Base-by-base conservation (phyloP, 2,113 vertebrate species). In the Eupsittula cactorum region DNA sequence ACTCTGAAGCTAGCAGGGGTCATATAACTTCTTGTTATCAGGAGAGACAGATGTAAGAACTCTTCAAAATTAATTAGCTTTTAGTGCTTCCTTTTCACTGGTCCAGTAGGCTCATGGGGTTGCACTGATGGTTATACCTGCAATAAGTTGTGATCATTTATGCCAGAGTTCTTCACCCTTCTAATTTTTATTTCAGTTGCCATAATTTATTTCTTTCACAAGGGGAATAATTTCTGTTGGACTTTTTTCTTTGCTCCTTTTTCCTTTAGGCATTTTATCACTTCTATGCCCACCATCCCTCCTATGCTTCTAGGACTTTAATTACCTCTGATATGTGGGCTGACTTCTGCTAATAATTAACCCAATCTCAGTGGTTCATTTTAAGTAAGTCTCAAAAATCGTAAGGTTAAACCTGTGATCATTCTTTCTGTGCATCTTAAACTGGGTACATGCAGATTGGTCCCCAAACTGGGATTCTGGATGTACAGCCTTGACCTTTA, bases 11-110 rank as follows among this genome's bases (percentile, higher is more conserved):
- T 86, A 49, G 86, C 83, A 76, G 86, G 93, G 90, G 86, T 89
- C 74, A 0, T 86, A 29, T 85, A 95, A 79, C 83, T 94, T 88
- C 52, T 77, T 84, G 62, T 91, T 95, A 88, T 91, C 88, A 73
- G 86, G 76, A 94, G 81, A 93, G 91, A 76, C 95, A 94, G 80
- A 92, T 92, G 69, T 88, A 69, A 95, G 93, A 89, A 68, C 53
- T 93, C 88, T 91, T 87, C 77, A 76, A 29, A 92, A 93, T 96
- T 96, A 94, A 96, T 96, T 93, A 95, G 78, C 88, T 93, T 81
- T 93, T 94, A 92, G 68, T 63, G 70, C 62, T 88, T 92, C 79
- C 42, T 86, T 84, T 91, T 82, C 81, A 41, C 57, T 63, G n/a
- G 82, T 93, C 79, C 57, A 16, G 69, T 0, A 0, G 86, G 60